A percentile compares a stretch with the other conserved stretches of the same genome.
Conservation (phyloP, 2,113 vertebrate species). For the Meleagris gallopavo region DNA sequence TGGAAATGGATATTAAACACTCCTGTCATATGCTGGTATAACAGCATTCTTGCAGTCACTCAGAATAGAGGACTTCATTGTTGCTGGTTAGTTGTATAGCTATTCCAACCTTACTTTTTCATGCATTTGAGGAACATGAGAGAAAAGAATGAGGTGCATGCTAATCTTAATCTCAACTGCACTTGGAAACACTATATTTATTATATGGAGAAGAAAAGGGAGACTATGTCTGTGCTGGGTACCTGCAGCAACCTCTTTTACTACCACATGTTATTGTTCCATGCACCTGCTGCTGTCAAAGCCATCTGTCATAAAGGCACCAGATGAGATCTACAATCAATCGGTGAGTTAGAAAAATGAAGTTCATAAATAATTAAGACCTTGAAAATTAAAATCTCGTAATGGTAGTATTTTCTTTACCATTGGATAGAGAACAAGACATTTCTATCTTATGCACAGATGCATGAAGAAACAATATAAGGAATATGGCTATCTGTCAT, state of each 20-base stretch:
- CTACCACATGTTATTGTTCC: neutral
- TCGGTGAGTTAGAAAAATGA: neutral
- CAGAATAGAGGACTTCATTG: neutral
- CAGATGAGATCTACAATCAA: neutral
- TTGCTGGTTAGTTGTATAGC: neutral
- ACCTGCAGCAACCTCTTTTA: neutral
- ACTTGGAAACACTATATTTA: neutral
- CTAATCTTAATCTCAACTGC: neutral
- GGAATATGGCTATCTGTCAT: neutral
- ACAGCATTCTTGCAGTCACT: neutral
- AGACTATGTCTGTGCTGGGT: neutral
- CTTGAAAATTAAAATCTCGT: neutral
- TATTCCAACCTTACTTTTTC: neutral
- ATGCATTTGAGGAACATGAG: neutral
- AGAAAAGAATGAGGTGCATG: neutral
- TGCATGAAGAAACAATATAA: neutral
- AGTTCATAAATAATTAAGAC: neutral
- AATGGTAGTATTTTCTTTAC: neutral
- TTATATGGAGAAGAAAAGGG: neutral
- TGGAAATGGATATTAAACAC: neutral
- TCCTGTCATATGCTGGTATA: neutral
- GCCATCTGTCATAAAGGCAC: neutral
- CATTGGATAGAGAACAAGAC: neutral
- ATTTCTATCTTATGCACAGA: neutral
- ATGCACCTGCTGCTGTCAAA: neutral